Evolutionary conservation across 2,797 vertebrate species (phyloP).

Genomic region (Alfaro cultratus): DNA sequence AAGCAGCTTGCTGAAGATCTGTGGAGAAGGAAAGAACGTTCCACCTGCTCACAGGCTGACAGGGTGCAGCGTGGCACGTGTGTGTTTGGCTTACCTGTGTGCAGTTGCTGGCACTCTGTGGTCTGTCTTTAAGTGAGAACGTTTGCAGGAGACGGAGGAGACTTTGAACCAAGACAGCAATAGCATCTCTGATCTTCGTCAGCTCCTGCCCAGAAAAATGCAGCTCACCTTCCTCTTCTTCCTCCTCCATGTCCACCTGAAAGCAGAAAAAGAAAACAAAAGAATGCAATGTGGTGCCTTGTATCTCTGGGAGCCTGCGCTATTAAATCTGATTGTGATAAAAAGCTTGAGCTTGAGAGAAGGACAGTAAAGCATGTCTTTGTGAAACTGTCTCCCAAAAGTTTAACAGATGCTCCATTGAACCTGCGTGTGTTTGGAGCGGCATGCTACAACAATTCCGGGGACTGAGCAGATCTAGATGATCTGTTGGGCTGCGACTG

Average conservation of each 20-base stretch:
- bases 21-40: constrained; percentile 41
- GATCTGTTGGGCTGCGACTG: background rate
- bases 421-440: background rate
- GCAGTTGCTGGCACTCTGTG: constrained; percentile 81
- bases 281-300: background rate
- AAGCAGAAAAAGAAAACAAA: background rate
- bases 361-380: background rate
- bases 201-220: constrained; percentile 85
- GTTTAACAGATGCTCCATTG: background rate
- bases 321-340: background rate
- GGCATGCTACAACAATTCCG: background rate
- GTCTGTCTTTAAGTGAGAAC: constrained; percentile 87
- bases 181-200: constrained; percentile 79
- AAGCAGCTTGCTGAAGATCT: constrained; percentile 89
- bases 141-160: constrained; percentile 86
- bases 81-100: constrained; percentile 78
- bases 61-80: background rate
- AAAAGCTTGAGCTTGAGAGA: background rate
- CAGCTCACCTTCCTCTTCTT: constrained; percentile 80
- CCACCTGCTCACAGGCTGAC: background rate
- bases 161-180: constrained; percentile 84
- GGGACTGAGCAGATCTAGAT: background rate
- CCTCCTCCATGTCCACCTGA: constrained; percentile 77
- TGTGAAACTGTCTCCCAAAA: background rate
- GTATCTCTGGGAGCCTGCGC: background rate